Conservation (phyloP, 2,888 invertebrate genomes). For the Didymodactylos carnosus region DNA sequence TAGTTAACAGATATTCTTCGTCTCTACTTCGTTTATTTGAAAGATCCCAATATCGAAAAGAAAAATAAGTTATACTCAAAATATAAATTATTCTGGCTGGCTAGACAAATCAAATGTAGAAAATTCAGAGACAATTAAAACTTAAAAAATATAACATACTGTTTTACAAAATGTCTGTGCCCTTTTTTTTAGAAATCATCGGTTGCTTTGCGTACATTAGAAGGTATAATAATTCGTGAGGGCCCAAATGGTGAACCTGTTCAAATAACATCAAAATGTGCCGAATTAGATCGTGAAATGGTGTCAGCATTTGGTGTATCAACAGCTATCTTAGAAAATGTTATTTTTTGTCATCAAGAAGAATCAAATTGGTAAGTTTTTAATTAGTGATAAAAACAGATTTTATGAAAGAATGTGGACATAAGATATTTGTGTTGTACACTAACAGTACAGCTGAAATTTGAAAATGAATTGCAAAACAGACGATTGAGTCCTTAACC, state of each 20-base stretch:
- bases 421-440: not conserved
- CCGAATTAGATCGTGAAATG: constrained; percentile 31
- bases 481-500: too few species aligned
- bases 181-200: not conserved
- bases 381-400: too few species aligned
- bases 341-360: constrained; percentile 97
- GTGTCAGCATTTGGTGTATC: constrained; percentile 59
- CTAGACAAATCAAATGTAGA: too few species aligned
- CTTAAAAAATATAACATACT: too few species aligned
- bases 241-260: constrained; percentile 24
- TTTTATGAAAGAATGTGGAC: not conserved
- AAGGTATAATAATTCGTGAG: constrained; percentile 25
- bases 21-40: not conserved
- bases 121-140: too few species aligned
- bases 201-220: constrained; percentile 23
- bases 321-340: constrained; percentile 76
- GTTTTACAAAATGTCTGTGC: not conserved
- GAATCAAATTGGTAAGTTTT: constrained; percentile 61
- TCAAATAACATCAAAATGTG: constrained; percentile 21
- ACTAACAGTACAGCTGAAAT: too few species aligned
- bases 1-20: not conserved
- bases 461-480: too few species aligned
- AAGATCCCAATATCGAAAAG: not conserved
- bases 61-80: too few species aligned
- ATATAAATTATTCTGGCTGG: too few species aligned